Percentiles rank a stretch among this genome's conserved stretches.
These are phyloP conservation scores for Microcebus ravelobensis DNA, from an alignment of 2,113 vertebrate species.

Conservation along the genomic window DNA sequence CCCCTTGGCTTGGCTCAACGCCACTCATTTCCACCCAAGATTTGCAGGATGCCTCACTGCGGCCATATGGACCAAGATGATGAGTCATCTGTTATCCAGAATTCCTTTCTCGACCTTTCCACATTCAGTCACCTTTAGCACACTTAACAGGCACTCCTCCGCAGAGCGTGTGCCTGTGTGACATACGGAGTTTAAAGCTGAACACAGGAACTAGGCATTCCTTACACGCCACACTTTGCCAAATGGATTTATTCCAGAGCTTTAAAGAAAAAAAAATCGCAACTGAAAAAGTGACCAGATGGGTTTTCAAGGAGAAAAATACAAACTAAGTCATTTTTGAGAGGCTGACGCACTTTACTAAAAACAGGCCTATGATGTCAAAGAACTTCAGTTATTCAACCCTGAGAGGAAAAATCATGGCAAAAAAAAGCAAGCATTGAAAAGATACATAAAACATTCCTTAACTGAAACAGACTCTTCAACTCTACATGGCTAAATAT, in stretches of 20 bases:
- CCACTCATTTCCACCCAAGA: neutral
- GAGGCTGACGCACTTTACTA: slow-evolving; percentile 52
- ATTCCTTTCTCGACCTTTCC: slow-evolving; percentile 37
- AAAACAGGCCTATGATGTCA: slow-evolving; percentile 54
- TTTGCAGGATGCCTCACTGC: slow-evolving; percentile 32
- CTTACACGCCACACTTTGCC: neutral
- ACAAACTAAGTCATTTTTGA: neutral
- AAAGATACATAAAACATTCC: neutral
- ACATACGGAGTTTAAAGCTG: neutral
- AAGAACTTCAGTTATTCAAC: neutral
- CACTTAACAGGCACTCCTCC: neutral
- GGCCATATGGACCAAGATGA: slow-evolving; percentile 44
- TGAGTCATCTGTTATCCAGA: slow-evolving; percentile 49
- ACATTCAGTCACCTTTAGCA: slow-evolving; percentile 2
- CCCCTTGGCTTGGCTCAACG: slow-evolving; percentile 27
- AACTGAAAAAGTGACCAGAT: slow-evolving; percentile 70
- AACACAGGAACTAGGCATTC: neutral
- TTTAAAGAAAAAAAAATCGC: slow-evolving; percentile 50
- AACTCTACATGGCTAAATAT: neutral
- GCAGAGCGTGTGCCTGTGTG: neutral
- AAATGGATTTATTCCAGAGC: slow-evolving; percentile 58
- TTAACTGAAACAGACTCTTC: neutral
- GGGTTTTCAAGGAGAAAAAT: slow-evolving; percentile 60
- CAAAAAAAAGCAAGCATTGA: neutral
- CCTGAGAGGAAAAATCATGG: neutral